Base-by-base conservation (phyloP, 2,797 vertebrate genomes). In the Iguana delicatissima region DNA sequence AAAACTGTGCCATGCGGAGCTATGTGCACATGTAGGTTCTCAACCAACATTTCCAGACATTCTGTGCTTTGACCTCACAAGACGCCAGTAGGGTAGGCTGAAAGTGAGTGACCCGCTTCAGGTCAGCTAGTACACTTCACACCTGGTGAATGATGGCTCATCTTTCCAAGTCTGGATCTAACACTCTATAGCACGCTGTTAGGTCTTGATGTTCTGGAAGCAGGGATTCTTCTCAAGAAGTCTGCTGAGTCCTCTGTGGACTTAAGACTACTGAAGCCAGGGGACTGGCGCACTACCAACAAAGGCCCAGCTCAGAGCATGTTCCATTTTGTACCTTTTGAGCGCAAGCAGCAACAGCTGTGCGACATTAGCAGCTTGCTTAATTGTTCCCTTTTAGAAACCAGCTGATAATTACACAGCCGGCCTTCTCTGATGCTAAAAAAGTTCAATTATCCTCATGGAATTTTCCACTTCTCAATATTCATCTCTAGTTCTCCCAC, bases 381-480 rank as follows among this genome's bases (percentile, higher is more conserved):
- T 83, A 89, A 80, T 84, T 74, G 80, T 87, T 89, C 81, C 80
- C 50, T 74, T 80, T 84, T 74, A 89, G 52, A 84, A 89, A 80
- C 52, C 89, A 87, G 52, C 80, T 55, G 81, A 84, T 87, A 90
- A 87, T 89, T 87, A 59, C 80, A 52, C 22, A 87, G 62, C 38
- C 50, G 20, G 29, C 57, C 89, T 89, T 72, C 84, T 72, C 24
- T 67, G 52, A 59, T 18, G 16, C 80, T 80, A 62, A 77, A 59
- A 73, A 59, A 10, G 85, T 29, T 38, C 67, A 46, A 80, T 3
- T 62, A 74, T 80, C 64, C 85, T 4, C 18, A 29, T 85, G 85
- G 88, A 89, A 92, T 67, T 90, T 90, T 88, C 91, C 85, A 88
- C 46, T 73, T 80, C 73, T 84, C 64, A 82, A 52, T 84, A 8